Evolutionary conservation across 2,888 invertebrate genomes (phyloP).

Genomic region (Coleophora deauratella): DNA sequence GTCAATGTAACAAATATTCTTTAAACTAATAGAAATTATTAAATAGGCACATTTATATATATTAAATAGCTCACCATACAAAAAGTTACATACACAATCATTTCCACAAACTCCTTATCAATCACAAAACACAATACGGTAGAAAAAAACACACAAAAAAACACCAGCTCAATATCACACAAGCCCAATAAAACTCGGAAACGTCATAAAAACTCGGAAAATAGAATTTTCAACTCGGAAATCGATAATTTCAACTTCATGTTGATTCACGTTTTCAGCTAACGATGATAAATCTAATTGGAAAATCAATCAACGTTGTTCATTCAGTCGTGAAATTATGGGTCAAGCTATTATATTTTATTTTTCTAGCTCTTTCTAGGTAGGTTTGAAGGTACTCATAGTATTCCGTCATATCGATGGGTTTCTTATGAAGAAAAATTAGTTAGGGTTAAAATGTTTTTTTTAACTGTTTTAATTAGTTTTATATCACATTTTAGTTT

Average conservation of each 20-base stretch:
- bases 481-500: not conserved
- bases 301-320: slow-evolving; percentile 7
- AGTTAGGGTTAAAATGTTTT: not conserved
- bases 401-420: not conserved
- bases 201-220: slow-evolving; percentile 7
- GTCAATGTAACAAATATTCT: no score
- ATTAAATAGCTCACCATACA: no score
- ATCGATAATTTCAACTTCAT: slow-evolving; percentile 1
- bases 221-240: slow-evolving; percentile 10
- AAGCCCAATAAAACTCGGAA: slow-evolving; percentile 5
- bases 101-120: no score
- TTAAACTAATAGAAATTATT: no score
- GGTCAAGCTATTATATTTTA: slow-evolving; percentile 1
- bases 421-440: not conserved
- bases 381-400: not conserved
- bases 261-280: not conserved
- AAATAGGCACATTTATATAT: no score
- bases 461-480: not conserved
- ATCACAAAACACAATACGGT: no score
- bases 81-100: no score
- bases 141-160: no score
- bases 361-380: no score
- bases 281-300: slow-evolving; percentile 2
- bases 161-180: no score
- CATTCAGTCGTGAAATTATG: slow-evolving; percentile 15